phyloP scores from a whole-genome alignment of 2,113 vertebrate genomes.

The Carassius carassius region DNA sequence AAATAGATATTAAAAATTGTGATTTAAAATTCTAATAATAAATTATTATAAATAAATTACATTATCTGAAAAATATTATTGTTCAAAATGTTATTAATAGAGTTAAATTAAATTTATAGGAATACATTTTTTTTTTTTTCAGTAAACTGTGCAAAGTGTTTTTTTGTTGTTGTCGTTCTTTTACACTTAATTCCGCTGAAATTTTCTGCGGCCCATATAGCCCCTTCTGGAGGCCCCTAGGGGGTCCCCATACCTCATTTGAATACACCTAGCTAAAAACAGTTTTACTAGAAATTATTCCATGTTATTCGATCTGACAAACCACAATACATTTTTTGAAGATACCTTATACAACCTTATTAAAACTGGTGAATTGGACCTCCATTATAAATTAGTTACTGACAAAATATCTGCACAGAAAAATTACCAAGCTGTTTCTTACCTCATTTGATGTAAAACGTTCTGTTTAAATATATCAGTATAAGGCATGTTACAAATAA shows the following conservation, averaged over 20 bases:
- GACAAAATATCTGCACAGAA: background rate
- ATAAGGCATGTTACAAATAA: background rate
- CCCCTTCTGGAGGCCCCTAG: background rate
- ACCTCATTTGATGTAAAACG: background rate
- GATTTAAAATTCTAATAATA: background rate
- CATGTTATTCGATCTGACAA: background rate
- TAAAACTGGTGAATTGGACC: background rate
- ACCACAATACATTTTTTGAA: background rate
- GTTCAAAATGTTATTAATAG: background rate
- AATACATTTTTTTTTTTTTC: too few species aligned
- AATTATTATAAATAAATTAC: background rate
- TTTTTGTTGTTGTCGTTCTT: background rate
- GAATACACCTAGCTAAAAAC: background rate
- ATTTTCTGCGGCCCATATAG: background rate
- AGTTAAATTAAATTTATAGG: background rate
- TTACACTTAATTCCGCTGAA: background rate
- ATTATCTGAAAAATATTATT: background rate
- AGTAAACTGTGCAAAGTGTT: background rate
- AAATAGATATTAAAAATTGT: background rate
- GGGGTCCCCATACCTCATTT: background rate
- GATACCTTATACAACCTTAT: background rate
- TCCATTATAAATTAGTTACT: background rate
- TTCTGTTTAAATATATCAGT: background rate
- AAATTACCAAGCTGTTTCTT: background rate
- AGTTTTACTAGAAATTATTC: background rate